Conservation (phyloP, 2,888 invertebrate genomes). For the Tenthredo livida region DNA sequence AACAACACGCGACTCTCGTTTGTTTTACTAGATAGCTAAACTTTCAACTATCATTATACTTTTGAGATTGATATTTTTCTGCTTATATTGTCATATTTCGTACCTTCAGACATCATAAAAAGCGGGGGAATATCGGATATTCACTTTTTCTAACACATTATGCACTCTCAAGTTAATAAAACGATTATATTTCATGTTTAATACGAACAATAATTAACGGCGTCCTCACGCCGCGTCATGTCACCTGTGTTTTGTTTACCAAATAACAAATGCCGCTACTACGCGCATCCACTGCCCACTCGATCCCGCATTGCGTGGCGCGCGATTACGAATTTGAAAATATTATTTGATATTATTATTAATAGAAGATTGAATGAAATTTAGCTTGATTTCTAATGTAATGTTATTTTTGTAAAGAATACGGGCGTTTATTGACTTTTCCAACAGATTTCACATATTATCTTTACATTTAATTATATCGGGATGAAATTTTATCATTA, state of each 20-base stretch:
- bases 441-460: neutral
- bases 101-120: neutral
- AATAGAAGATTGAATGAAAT: no score
- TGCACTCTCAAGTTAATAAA: neutral
- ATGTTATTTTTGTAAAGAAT: slow-evolving; percentile 1
- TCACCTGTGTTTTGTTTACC: neutral
- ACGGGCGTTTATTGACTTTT: slow-evolving; percentile 7
- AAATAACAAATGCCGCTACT: no score
- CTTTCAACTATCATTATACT: neutral
- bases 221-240: neutral
- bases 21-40: neutral
- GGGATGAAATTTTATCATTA: neutral
- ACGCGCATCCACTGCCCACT: neutral
- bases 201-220: neutral
- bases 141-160: neutral
- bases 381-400: no score
- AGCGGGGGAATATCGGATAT: neutral
- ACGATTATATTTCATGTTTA: neutral
- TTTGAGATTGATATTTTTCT: neutral
- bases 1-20: neutral
- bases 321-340: neutral
- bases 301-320: neutral
- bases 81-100: neutral
- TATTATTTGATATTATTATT: neutral
- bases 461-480: neutral